These are phyloP conservation scores for Scaptomyza pallida DNA, from an alignment of 1,140 invertebrate species.

Conservation along the genomic window DNA sequence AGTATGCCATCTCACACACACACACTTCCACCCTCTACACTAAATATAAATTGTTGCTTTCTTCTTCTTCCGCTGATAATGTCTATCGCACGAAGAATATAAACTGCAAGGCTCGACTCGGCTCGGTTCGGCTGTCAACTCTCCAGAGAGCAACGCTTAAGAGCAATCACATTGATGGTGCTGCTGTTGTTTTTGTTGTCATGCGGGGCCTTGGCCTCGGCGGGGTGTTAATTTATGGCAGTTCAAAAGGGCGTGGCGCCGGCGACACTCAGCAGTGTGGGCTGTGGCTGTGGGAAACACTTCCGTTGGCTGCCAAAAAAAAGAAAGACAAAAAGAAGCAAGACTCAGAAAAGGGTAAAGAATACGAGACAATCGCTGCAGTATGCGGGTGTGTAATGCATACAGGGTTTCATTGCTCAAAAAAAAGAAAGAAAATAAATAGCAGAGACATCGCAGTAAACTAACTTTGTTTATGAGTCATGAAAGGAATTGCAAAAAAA, in stretches of 20 bases:
- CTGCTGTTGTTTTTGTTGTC: background rate
- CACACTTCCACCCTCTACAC: no score
- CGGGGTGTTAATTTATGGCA: conserved; percentile 68
- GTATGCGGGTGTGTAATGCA: conserved; percentile 33
- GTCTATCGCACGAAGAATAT: conserved; percentile 4
- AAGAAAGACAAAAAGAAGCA: conserved; percentile 16
- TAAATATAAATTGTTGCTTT: no score
- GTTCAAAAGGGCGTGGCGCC: conserved; percentile 70
- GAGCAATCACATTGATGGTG: conserved; percentile 2
- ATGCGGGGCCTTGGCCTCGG: conserved; percentile 37
- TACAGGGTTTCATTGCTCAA: background rate
- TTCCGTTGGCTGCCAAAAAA: conserved; percentile 42
- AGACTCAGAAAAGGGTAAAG: conserved; percentile 7
- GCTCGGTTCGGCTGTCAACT: background rate
- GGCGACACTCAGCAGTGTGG: background rate
- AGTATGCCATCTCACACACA: no score
- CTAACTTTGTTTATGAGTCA: conserved; percentile 4
- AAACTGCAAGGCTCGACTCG: background rate
- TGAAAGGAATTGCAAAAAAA: conserved; percentile 13
- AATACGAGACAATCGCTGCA: conserved; percentile 26
- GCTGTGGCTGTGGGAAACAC: conserved; percentile 24
- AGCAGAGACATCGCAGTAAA: background rate
- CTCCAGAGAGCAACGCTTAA: conserved; percentile 4
- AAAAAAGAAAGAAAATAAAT: background rate
- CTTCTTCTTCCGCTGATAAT: conserved; percentile 13